Evolutionary conservation across 2,888 invertebrate species (phyloP).

Genomic region (Phortica okadai): DNA sequence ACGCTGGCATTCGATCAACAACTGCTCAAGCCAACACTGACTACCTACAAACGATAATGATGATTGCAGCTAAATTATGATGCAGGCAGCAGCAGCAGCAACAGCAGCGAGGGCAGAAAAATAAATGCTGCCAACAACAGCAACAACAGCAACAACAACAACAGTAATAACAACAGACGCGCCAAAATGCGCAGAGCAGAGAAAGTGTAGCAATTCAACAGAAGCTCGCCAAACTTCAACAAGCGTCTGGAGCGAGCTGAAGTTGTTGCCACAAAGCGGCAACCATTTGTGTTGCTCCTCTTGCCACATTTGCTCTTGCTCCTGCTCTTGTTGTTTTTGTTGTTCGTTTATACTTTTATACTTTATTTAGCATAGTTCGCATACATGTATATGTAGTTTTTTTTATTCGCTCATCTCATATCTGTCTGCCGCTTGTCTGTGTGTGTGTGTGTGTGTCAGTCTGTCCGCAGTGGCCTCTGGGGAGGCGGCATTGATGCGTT

Average conservation of each 20-base stretch:
- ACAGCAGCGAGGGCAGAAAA: conserved; percentile 31
- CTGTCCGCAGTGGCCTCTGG: conserved; percentile 22
- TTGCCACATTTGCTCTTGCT: neutral
- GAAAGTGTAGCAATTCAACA: conserved; percentile 65
- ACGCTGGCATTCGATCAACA: conserved; percentile 26
- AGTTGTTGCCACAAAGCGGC: conserved; percentile 34
- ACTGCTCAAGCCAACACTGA: conserved; percentile 21
- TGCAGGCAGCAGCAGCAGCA: conserved; percentile 56
- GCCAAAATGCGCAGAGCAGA: conserved; percentile 47
- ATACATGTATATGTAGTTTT: conserved; percentile 17
- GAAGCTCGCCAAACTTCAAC: conserved; percentile 67
- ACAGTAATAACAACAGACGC: conserved; percentile 35
- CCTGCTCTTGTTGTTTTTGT: neutral
- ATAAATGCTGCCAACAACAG: neutral
- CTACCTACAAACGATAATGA: conserved; percentile 69
- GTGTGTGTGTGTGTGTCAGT: neutral
- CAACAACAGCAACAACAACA: conserved; percentile 28
- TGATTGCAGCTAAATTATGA: conserved; percentile 76
- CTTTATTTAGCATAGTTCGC: conserved; percentile 40
- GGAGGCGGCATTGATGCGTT: conserved; percentile 40
- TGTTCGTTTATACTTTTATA: conserved; percentile 14
- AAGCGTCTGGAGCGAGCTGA: conserved; percentile 48
- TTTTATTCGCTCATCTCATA: conserved; percentile 7
- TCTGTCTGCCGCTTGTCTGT: neutral
- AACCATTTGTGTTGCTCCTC: neutral